Conservation (phyloP, 2,888 invertebrate genomes). For the Trachelus iudaicus region DNA sequence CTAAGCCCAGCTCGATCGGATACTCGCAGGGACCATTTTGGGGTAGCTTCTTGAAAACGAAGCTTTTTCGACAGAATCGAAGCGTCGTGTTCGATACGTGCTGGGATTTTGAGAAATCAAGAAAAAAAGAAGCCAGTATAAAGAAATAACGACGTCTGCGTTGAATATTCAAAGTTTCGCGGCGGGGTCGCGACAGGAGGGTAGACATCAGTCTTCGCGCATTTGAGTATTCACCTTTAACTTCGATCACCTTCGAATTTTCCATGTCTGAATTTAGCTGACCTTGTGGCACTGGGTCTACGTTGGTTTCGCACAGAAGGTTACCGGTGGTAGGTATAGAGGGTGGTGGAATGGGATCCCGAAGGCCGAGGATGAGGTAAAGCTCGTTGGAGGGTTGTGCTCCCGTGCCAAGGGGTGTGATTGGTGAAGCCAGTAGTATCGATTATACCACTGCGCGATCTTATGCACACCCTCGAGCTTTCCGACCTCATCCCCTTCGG, state of each 20-base stretch:
- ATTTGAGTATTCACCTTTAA: background rate
- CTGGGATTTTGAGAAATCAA: constrained; percentile 49
- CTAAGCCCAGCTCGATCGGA: background rate
- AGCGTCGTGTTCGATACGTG: constrained; percentile 52
- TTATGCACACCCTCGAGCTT: constrained; percentile 18
- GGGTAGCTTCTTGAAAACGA: background rate
- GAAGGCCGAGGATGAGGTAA: background rate
- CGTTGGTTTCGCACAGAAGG: background rate
- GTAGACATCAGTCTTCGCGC: background rate
- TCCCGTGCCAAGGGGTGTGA: constrained; percentile 13
- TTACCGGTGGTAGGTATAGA: background rate
- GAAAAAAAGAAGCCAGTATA: constrained; percentile 45
- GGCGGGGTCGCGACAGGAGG: no score
- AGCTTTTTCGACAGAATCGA: constrained; percentile 13
- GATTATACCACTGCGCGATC: constrained; percentile 22
- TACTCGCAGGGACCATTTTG: background rate
- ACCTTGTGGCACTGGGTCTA: background rate
- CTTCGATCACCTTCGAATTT: background rate
- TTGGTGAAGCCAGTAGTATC: constrained; percentile 18
- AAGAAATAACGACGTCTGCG: constrained; percentile 62
- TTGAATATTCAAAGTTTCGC: constrained; percentile 57
- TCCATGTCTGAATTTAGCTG: background rate
- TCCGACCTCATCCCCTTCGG: background rate
- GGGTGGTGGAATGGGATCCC: background rate
- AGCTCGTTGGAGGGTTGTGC: constrained; percentile 1